Conservation (phyloP, 2,888 invertebrate genomes). For the Luffia ferchaultella region DNA sequence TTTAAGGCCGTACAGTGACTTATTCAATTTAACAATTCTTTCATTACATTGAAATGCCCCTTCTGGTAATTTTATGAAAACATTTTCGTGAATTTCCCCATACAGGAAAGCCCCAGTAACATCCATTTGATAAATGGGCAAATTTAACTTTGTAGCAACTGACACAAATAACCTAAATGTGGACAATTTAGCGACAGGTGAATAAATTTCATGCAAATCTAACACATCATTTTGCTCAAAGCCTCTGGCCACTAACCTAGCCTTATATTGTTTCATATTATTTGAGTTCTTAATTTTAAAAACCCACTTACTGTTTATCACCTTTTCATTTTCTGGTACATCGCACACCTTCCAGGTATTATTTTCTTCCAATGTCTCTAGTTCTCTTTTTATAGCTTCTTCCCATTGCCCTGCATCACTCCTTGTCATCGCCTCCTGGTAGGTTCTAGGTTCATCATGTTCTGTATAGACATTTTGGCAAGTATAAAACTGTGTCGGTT, state of each 20-base stretch:
- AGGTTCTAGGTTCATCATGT: constrained; percentile 11
- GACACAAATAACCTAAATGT: constrained; percentile 14
- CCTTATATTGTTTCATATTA: constrained; percentile 14
- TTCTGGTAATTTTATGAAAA: constrained; percentile 15
- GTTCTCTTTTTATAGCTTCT: constrained; percentile 14
- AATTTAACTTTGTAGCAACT: constrained; percentile 13
- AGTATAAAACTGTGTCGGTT: no score
- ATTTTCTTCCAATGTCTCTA: constrained; percentile 15
- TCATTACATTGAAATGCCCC: constrained; percentile 9
- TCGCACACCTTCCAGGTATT: constrained; percentile 15
- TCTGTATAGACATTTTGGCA: constrained; percentile 7
- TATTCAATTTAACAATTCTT: constrained; percentile 14
- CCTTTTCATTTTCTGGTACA: constrained; percentile 7
- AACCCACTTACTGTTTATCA: constrained; percentile 19
- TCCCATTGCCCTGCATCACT: constrained; percentile 13
- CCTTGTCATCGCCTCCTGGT: constrained; percentile 14
- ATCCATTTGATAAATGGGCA: constrained; percentile 11
- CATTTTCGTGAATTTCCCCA: constrained; percentile 13
- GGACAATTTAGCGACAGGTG: constrained; percentile 15
- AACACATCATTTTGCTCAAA: constrained; percentile 16
- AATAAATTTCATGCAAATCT: constrained; percentile 11
- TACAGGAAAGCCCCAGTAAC: constrained; percentile 13
- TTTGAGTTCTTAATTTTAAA: constrained; percentile 16
- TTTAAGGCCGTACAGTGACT: constrained; percentile 15
- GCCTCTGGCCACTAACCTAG: constrained; percentile 18